Evolutionary conservation across 2,797 vertebrate genomes (phyloP).

Genomic region (Labeo calbasu): DNA sequence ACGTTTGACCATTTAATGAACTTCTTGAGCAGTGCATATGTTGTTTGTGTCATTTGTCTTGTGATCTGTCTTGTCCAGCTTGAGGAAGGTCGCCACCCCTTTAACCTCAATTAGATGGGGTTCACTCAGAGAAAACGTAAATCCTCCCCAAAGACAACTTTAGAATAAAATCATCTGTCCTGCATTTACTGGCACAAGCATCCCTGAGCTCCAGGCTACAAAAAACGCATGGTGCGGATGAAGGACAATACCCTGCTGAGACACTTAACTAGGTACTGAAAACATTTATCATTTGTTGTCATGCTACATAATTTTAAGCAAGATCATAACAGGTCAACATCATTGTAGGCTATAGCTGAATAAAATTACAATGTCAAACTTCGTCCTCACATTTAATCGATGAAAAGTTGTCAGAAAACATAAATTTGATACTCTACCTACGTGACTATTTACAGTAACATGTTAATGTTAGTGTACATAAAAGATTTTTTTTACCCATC

Average conservation of each 20-base stretch:
- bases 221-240: neutral
- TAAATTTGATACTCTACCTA: neutral
- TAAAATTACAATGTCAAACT: neutral
- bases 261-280: neutral
- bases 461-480: neutral
- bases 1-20: constrained; percentile 1
- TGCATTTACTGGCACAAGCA: constrained; percentile 13
- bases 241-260: neutral
- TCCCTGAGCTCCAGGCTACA: neutral
- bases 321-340: neutral
- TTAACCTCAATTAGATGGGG: constrained; percentile 37
- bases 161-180: constrained; percentile 13
- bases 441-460: neutral
- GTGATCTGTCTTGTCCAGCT: constrained; percentile 27
- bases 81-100: constrained; percentile 25
- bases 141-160: constrained; percentile 31
- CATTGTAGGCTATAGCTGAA: neutral
- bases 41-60: constrained; percentile 32
- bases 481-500: neutral
- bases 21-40: constrained; percentile 14
- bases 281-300: neutral
- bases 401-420: neutral
- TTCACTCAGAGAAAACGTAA: constrained; percentile 29
- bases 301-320: neutral
- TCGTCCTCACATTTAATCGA: neutral